phyloP scores from a whole-genome alignment of 2,888 invertebrate genomes.

The Plagodis dolabraria region DNA sequence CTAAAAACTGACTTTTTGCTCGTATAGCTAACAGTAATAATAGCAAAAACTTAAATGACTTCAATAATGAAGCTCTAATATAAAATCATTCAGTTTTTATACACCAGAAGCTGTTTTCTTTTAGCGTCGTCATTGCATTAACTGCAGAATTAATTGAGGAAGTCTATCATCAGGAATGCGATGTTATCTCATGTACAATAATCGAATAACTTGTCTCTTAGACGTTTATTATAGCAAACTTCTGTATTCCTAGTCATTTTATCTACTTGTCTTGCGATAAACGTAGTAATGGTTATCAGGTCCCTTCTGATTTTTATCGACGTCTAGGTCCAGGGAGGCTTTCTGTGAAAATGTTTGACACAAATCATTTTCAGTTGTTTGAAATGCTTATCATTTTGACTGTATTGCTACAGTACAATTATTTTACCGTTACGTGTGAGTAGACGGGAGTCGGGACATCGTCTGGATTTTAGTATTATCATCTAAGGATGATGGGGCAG shows the following conservation, averaged over 20 bases:
- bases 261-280: too few species aligned
- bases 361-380: too few species aligned
- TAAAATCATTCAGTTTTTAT: conserved; percentile 29
- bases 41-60: conserved; percentile 39
- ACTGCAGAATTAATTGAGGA: conserved; percentile 46
- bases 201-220: conserved; percentile 44
- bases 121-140: conserved; percentile 28
- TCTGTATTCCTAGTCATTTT: conserved; percentile 19
- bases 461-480: too few species aligned
- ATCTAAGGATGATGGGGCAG: too few species aligned
- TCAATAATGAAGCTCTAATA: conserved; percentile 29
- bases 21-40: conserved; percentile 31
- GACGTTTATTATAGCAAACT: conserved; percentile 26
- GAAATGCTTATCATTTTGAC: too few species aligned
- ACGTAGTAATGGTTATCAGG: too few species aligned
- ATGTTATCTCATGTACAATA: conserved; percentile 46
- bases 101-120: conserved; percentile 28
- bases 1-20: conserved; percentile 41
- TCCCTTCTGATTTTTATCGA: too few species aligned
- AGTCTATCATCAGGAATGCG: conserved; percentile 43
- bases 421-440: too few species aligned
- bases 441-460: too few species aligned
- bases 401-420: too few species aligned
- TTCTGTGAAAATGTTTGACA: too few species aligned
- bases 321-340: too few species aligned